phyloP scores from a whole-genome alignment of 1,140 invertebrate species.

The Antheraea pernyi region DNA sequence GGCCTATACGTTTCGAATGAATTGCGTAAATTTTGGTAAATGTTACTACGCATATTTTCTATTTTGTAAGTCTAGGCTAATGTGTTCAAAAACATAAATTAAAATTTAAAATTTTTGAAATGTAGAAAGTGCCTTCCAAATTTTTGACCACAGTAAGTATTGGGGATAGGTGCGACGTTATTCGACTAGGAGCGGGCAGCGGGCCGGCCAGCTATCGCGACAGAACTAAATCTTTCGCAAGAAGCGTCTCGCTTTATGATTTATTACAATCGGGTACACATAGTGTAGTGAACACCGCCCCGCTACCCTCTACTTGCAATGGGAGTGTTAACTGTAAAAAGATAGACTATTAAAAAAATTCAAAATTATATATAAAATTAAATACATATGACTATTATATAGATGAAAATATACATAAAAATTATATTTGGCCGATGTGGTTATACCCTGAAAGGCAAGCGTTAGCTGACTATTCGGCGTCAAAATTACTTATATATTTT shows the following conservation, averaged over 20 bases:
- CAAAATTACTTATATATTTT: conserved; percentile 71
- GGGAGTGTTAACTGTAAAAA: conserved; percentile 70
- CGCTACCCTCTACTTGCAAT: conserved; percentile 40
- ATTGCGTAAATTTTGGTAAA: conserved; percentile 78
- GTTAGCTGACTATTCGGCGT: conserved; percentile 70
- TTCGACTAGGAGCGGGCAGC: conserved; percentile 44
- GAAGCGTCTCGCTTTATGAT: neutral
- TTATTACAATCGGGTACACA: too few species aligned
- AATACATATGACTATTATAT: conserved; percentile 77
- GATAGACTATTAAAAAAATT: conserved; percentile 72
- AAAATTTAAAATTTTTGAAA: conserved; percentile 71
- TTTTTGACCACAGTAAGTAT: conserved; percentile 77
- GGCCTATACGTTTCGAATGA: conserved; percentile 75
- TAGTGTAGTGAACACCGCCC: neutral
- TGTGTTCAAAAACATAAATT: conserved; percentile 74
- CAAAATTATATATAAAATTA: conserved; percentile 77
- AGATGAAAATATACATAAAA: conserved; percentile 76
- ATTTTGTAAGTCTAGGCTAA: conserved; percentile 78
- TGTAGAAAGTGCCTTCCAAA: conserved; percentile 79
- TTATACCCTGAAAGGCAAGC: conserved; percentile 77
- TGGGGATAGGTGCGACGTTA: conserved; percentile 68
- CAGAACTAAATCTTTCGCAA: neutral
- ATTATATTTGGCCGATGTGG: conserved; percentile 76
- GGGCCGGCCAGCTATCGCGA: conserved; percentile 8
- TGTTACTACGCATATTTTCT: conserved; percentile 78